Percentiles rank a stretch among this genome's conserved stretches.
These are phyloP conservation scores for Pseudopodoces humilis DNA, from an alignment of 2,113 vertebrate species.

Conservation along the genomic window DNA sequence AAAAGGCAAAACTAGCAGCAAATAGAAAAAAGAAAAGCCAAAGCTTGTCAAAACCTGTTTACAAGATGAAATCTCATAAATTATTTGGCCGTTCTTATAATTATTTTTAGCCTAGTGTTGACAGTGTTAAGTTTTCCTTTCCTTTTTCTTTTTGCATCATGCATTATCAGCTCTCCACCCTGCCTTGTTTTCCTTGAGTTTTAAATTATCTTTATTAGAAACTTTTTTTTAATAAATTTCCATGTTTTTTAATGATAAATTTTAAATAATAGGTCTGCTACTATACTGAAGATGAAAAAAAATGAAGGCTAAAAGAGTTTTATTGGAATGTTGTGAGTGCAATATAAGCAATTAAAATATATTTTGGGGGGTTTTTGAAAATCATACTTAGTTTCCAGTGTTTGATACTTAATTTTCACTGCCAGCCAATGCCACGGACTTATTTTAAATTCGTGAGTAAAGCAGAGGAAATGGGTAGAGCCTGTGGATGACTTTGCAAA, in stretches of 20 bases:
- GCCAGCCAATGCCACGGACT: background rate
- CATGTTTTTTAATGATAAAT: background rate
- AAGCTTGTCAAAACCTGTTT: background rate
- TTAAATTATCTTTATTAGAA: background rate
- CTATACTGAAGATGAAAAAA: background rate
- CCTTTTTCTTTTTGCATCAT: background rate
- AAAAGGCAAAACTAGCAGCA: background rate
- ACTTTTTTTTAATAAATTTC: background rate
- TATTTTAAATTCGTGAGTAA: background rate
- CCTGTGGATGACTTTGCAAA: background rate
- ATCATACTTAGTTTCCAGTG: background rate
- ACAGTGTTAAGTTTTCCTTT: background rate
- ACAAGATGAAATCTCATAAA: background rate
- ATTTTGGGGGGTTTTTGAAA: background rate
- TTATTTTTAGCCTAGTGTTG: background rate
- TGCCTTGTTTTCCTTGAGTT: background rate
- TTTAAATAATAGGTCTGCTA: background rate
- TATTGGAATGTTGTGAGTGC: background rate
- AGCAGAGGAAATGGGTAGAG: background rate
- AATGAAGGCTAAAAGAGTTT: background rate
- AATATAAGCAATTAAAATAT: background rate
- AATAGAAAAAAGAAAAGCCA: background rate
- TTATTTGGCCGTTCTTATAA: background rate
- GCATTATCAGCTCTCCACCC: background rate
- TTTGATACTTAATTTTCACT: background rate